phyloP scores from a whole-genome alignment of 2,797 vertebrate genomes.

The Peromyscus eremicus region DNA sequence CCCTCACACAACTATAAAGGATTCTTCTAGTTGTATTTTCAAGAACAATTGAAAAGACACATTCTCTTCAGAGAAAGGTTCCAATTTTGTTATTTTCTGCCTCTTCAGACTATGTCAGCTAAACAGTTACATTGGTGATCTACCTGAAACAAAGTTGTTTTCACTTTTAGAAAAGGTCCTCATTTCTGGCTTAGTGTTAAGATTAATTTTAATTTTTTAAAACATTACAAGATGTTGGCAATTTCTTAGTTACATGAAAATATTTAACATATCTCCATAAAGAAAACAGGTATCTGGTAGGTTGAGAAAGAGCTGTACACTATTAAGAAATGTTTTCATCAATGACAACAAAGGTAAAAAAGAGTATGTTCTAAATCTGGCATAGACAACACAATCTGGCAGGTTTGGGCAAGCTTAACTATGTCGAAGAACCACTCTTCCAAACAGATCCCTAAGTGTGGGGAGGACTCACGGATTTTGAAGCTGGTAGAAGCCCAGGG shows the following conservation, averaged over 20 bases:
- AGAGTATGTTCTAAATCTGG: neutral
- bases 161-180: neutral
- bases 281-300: neutral
- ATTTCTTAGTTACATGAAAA: constrained; percentile 21
- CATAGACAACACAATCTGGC: neutral
- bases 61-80: neutral
- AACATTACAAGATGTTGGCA: neutral
- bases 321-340: neutral
- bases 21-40: neutral
- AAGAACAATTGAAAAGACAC: neutral
- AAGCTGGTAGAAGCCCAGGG: neutral
- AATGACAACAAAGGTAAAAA: neutral
- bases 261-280: neutral
- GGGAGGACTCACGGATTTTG: neutral
- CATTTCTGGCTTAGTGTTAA: neutral
- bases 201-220: neutral
- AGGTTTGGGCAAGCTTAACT: neutral
- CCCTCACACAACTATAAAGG: neutral
- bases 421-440: neutral
- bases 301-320: neutral
- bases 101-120: neutral
- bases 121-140: neutral
- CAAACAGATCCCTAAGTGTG: neutral
- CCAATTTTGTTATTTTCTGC: neutral
- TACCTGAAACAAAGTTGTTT: neutral